A percentile compares a stretch with the other conserved stretches of the same genome.
These are phyloP conservation scores for Drosophila falleni DNA, from an alignment of 2,888 invertebrate species.

Conservation along the genomic window DNA sequence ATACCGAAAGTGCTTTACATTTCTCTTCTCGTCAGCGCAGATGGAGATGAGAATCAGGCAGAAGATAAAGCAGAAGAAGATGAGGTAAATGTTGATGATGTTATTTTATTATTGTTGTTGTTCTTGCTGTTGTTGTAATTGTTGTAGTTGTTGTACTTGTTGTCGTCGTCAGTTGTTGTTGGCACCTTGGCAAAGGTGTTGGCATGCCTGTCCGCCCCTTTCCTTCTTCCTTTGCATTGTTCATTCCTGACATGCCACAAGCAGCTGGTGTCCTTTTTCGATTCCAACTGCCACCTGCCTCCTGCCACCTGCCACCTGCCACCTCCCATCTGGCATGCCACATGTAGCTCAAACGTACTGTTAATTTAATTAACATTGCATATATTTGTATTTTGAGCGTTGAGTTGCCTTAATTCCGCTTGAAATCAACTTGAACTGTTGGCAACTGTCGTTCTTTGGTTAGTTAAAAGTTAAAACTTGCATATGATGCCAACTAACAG, in stretches of 20 bases:
- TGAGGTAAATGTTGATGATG: constrained; percentile 50
- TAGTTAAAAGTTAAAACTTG: constrained; percentile 20
- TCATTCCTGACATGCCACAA: constrained; percentile 76
- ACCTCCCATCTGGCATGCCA: not conserved
- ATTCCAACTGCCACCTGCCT: constrained; percentile 17
- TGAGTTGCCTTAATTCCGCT: constrained; percentile 25
- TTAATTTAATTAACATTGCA: constrained; percentile 73
- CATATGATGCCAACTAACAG: constrained; percentile 11
- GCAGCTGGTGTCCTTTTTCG: constrained; percentile 66
- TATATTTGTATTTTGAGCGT: constrained; percentile 41
- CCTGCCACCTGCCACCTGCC: constrained; percentile 3
- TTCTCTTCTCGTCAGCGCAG: constrained; percentile 51
- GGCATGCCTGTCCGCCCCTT: constrained; percentile 44
- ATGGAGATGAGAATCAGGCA: constrained; percentile 29
- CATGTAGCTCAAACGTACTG: constrained; percentile 9
- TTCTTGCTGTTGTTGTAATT: constrained; percentile 6
- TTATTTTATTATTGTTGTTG: constrained; percentile 49
- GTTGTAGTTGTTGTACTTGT: constrained; percentile 20
- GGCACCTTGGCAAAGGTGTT: constrained; percentile 52
- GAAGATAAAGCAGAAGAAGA: constrained; percentile 20
- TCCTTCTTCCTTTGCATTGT: constrained; percentile 9
- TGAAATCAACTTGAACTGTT: constrained; percentile 21
- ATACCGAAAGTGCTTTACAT: constrained; percentile 80
- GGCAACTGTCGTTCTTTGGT: constrained; percentile 8
- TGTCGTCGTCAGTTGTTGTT: constrained; percentile 28